Percentiles rank a stretch among this genome's conserved stretches.
Conservation (phyloP, 1,140 invertebrate genomes). For the Ceratosolen solmsi region DNA sequence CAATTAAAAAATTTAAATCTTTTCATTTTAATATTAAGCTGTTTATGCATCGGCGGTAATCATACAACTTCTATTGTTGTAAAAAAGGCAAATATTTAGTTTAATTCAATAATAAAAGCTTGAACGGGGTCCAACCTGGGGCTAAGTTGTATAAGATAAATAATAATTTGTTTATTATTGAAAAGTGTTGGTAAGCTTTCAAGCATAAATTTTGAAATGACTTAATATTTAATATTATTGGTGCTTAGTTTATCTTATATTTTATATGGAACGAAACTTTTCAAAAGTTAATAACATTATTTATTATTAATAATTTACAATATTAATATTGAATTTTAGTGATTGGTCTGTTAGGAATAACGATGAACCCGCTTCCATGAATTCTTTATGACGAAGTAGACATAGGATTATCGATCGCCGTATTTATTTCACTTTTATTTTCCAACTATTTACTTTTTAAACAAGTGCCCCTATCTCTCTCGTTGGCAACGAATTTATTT, state of each 20-base stretch:
- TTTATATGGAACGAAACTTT: neutral
- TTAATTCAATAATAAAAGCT: no score
- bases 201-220: neutral
- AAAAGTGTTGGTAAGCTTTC: neutral
- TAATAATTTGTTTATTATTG: neutral
- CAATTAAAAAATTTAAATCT: no score
- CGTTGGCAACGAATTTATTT: neutral
- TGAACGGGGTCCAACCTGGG: no score
- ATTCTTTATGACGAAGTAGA: conserved; percentile 19
- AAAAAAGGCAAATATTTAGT: no score
- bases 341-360: neutral
- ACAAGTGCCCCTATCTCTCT: neutral
- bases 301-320: conserved; percentile 4
- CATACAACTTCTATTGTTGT: no score
- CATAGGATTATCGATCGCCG: conserved; percentile 25
- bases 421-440: conserved; percentile 15
- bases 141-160: no score
- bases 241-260: neutral
- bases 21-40: no score
- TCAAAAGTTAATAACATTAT: neutral
- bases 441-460: neutral
- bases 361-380: conserved; percentile 8
- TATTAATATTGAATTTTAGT: conserved; percentile 31
- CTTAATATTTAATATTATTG: neutral
- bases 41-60: no score